Conservation (phyloP, 2,797 vertebrate genomes). For the Eidolon dupreanum region DNA sequence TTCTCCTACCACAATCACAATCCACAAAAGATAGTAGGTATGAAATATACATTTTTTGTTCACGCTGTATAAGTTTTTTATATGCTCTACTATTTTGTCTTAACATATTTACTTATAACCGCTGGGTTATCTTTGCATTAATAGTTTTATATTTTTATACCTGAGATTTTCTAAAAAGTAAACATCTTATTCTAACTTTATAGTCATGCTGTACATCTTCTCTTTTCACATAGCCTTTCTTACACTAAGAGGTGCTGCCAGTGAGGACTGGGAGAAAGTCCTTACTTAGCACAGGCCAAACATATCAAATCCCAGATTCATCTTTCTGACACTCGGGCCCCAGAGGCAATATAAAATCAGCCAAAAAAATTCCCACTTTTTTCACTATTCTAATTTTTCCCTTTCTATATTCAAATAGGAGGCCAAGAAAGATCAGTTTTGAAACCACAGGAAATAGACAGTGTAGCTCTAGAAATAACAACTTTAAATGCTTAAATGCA, state of each 20-base stretch:
- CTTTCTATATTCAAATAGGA: slow-evolving; percentile 63
- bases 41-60: not conserved
- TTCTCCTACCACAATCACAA: not conserved
- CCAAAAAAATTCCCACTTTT: slow-evolving; percentile 57
- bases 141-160: slow-evolving; percentile 18
- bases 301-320: slow-evolving; percentile 68
- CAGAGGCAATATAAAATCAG: slow-evolving; percentile 61
- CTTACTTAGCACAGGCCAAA: slow-evolving; percentile 40
- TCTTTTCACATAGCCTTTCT: not conserved
- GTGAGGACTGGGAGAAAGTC: not conserved
- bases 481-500: not conserved
- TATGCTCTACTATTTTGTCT: not conserved
- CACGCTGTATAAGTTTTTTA: not conserved
- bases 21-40: not conserved
- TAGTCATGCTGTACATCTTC: not conserved
- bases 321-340: slow-evolving; percentile 75
- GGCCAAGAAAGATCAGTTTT: slow-evolving; percentile 71
- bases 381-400: slow-evolving; percentile 68
- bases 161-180: not conserved
- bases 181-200: not conserved
- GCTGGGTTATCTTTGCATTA: not conserved
- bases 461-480: slow-evolving; percentile 55
- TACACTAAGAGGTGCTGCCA: not conserved
- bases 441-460: slow-evolving; percentile 69
- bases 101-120: not conserved